Evolutionary conservation across 2,797 vertebrate genomes (phyloP), one percentile per base, ranked within the genome.

Genomic region (Enteromius fasciolatus): DNA sequence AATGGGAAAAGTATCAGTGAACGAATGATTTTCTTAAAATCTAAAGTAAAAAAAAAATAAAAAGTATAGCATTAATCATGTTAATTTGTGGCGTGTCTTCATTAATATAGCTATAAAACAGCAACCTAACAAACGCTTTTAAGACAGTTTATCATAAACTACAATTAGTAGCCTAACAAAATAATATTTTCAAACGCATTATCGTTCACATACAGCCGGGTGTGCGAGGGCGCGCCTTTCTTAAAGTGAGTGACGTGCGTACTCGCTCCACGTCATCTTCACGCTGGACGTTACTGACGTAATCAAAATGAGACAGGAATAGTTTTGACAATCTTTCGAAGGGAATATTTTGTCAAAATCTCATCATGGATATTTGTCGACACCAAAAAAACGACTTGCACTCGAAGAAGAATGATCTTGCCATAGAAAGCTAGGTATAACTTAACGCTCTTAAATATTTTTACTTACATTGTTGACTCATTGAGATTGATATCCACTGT

Each of bases 251-350:
- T 64, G 41, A 81, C 79, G 70, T 20, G 28, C 2, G 17, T 23
- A 17, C 79, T 85, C 52, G 36, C 7, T 57, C 39, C 39, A 87
- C 90, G 88, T 91, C 76, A 87, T 87, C 69, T 4, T 1, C 14
- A 57, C 52, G 50, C 54, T 69, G 48, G 46, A 59, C 31, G 1
- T 3, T 15, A 18, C 0, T 88, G 84, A 90, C 90, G 92, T 86
- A 86, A 92, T 91, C 87, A 91, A 50, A 0, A 39, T 0, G 88
- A 85, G 90, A 84, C 88, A 15, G 10, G 54, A 70, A 54, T 4
- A 68, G n/a, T 54, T 54, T 82, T 70, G 39, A 44, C 39, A 57
- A 14, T 39, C 20, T 48, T 15, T 67, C 5, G 14, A 28, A 23
- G 17, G 39, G 14, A 23, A 20, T 78, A 31, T 50, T 11, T 14